These are phyloP conservation scores for Helicoverpa armigera DNA, from an alignment of 1,140 invertebrate species.

Conservation along the genomic window DNA sequence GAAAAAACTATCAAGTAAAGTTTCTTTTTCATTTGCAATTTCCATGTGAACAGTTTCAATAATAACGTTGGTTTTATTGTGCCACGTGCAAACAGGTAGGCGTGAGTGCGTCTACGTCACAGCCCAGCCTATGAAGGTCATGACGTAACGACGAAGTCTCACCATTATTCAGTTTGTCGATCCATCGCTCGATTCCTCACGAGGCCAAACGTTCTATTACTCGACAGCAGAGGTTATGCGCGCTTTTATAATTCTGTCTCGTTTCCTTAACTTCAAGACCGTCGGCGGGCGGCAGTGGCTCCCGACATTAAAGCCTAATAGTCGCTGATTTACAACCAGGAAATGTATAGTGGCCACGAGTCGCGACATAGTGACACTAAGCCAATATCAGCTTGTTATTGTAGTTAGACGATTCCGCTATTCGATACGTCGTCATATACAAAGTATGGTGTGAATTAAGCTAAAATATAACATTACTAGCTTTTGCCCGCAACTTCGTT, in stretches of 20 bases:
- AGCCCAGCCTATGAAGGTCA: conserved; percentile 75
- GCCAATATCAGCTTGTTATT: conserved; percentile 1
- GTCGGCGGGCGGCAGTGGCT: conserved; percentile 44
- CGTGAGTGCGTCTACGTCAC: conserved; percentile 75
- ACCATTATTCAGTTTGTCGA: conserved; percentile 74
- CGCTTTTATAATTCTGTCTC: conserved; percentile 61
- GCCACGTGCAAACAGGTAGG: conserved; percentile 73
- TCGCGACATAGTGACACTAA: conserved; percentile 12
- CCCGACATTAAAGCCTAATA: conserved; percentile 47
- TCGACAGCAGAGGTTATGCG: conserved; percentile 59
- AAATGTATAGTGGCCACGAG: conserved; percentile 42
- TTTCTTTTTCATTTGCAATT: conserved; percentile 47
- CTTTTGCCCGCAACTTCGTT: no score
- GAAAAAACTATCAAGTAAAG: not conserved
- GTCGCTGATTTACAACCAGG: conserved; percentile 56
- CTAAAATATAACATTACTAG: conserved; percentile 39
- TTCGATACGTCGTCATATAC: not conserved
- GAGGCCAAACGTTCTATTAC: conserved; percentile 73
- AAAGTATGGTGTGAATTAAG: conserved; percentile 20
- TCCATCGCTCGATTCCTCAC: conserved; percentile 74
- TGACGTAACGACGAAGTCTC: conserved; percentile 76
- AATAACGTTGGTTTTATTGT: conserved; percentile 61
- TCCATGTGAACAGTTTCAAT: conserved; percentile 50
- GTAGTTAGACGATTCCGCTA: conserved; percentile 3
- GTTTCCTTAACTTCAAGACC: conserved; percentile 60